Evolutionary conservation across 2,797 vertebrate species (phyloP).

Genomic region (Etheostoma perlongum): DNA sequence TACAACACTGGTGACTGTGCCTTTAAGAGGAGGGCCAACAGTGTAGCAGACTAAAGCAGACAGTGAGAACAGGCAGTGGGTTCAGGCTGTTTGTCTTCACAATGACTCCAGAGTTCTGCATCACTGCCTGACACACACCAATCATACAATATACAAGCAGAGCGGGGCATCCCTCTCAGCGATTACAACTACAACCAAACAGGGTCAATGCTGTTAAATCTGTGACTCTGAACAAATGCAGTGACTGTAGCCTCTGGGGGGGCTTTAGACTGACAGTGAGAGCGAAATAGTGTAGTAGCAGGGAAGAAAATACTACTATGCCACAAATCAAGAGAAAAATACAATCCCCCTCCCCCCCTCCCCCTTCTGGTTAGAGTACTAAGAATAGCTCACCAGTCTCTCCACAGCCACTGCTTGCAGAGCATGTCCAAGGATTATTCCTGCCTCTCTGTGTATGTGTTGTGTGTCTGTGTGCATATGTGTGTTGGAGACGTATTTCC

Average conservation of each 20-base stretch:
- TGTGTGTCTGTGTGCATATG: constrained; percentile 36
- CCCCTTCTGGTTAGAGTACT: constrained; percentile 74
- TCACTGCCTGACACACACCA: constrained; percentile 69
- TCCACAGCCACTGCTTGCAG: constrained; percentile 81
- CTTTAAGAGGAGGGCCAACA: constrained; percentile 87
- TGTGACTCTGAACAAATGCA: constrained; percentile 67
- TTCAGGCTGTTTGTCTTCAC: constrained; percentile 85
- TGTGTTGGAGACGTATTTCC: constrained; percentile 71
- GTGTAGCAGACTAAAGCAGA: constrained; percentile 79
- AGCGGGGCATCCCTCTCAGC: constrained; percentile 37
- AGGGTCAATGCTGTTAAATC: constrained; percentile 50
- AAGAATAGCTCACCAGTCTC: constrained; percentile 83
- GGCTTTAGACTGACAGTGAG: constrained; percentile 68
- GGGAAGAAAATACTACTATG: constrained; percentile 82
- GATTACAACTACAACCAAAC: constrained; percentile 29
- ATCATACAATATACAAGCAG: constrained; percentile 43
- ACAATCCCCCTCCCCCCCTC: constrained; percentile 39
- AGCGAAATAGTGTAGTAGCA: constrained; percentile 74
- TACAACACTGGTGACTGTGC: constrained; percentile 62
- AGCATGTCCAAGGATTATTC: constrained; percentile 78
- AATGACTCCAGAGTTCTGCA: constrained; percentile 86
- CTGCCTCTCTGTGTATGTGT: constrained; percentile 59
- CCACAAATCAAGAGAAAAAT: constrained; percentile 78
- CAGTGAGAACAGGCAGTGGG: constrained; percentile 77
- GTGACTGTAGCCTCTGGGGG: constrained; percentile 61